These are phyloP conservation scores for Bothrops alternatus DNA, from an alignment of 2,797 vertebrate species.

Conservation along the genomic window DNA sequence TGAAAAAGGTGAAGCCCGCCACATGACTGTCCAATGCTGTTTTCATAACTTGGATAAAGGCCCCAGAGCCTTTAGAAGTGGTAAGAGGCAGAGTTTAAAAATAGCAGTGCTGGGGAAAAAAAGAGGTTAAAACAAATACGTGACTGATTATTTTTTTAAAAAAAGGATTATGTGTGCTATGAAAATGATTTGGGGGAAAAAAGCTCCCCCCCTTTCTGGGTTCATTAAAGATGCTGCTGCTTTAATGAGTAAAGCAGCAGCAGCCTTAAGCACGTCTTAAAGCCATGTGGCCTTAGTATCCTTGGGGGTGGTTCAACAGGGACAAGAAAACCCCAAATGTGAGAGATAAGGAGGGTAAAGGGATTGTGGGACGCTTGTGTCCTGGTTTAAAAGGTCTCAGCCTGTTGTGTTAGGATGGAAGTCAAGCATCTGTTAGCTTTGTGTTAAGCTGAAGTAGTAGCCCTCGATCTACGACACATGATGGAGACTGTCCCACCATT, in stretches of 20 bases:
- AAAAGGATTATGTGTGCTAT: background rate
- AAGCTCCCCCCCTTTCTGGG: accelerated
- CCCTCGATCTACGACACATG: background rate
- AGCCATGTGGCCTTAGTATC: accelerated
- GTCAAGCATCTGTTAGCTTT: background rate
- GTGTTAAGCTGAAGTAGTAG: background rate
- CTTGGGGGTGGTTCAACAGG: background rate
- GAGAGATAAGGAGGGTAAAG: background rate
- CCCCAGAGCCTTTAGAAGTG: no score
- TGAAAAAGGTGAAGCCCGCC: background rate
- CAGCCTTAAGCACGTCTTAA: no score
- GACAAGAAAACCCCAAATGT: background rate
- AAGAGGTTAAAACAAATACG: background rate
- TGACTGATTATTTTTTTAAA: background rate
- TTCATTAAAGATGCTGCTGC: background rate
- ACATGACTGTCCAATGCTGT: background rate
- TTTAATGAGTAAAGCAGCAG: background rate
- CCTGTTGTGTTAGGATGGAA: background rate
- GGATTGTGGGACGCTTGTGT: background rate
- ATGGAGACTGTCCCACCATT: background rate
- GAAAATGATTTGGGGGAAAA: background rate
- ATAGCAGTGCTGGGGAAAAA: background rate
- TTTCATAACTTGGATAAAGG: background rate
- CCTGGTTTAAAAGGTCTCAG: no score
- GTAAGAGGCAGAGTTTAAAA: background rate